Evolutionary conservation across 2,113 vertebrate genomes (phyloP).

Genomic region (Mus musculus): DNA sequence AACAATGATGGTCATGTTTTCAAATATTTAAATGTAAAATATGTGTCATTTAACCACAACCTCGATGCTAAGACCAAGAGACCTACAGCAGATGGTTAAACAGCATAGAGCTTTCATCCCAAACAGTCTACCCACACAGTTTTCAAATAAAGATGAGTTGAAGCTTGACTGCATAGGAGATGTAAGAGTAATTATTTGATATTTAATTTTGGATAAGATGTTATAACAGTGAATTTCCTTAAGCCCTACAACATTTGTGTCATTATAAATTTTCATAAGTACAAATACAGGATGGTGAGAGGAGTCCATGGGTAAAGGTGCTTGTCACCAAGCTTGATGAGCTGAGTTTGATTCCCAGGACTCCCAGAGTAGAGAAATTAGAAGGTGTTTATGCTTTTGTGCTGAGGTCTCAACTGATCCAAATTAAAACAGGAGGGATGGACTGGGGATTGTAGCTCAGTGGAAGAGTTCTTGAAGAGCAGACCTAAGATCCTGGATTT

Average conservation of each 20-base stretch:
- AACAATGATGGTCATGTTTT: constrained; percentile 58
- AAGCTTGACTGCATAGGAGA: not conserved
- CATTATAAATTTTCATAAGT: not conserved
- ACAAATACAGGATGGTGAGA: not conserved
- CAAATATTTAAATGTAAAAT: constrained; percentile 67
- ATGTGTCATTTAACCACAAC: constrained; percentile 35
- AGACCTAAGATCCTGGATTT: not conserved
- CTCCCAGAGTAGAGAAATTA: not conserved
- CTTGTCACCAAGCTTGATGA: not conserved
- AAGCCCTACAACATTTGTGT: not conserved
- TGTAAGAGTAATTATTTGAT: constrained; percentile 42
- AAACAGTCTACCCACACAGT: constrained; percentile 18
- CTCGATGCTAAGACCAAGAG: constrained; percentile 28
- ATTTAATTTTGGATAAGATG: not conserved
- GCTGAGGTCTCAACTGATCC: not conserved
- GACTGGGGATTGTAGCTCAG: no score
- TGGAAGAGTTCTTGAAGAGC: not conserved
- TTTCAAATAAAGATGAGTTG: constrained; percentile 40
- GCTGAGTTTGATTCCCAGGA: not conserved
- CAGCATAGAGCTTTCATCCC: not conserved
- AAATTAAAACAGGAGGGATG: not conserved
- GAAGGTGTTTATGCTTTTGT: not conserved
- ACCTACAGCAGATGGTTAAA: constrained; percentile 47
- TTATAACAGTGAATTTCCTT: constrained; percentile 22
- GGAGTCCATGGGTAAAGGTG: not conserved